Conservation (phyloP, 2,797 vertebrate genomes). For the Pangasius djambal region DNA sequence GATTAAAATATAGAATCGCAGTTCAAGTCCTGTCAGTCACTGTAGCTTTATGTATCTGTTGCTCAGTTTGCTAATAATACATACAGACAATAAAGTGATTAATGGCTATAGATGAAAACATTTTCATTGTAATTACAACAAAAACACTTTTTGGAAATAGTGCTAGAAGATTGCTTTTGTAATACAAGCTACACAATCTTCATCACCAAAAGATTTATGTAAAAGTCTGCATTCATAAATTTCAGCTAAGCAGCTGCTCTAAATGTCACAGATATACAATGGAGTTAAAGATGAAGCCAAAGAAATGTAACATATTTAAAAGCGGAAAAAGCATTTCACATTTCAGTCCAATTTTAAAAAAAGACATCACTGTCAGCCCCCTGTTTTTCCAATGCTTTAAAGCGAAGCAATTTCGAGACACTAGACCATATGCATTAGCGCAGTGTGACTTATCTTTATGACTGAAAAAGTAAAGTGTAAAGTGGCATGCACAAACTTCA, state of each 20-base stretch:
- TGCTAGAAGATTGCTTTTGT: neutral
- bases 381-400: neutral
- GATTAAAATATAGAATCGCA: neutral
- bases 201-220: neutral
- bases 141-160: neutral
- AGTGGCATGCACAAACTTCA: conserved; percentile 13
- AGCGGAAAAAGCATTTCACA: neutral
- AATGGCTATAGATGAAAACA: neutral
- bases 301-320: neutral
- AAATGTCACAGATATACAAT: neutral
- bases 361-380: neutral
- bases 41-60: neutral
- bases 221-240: neutral
- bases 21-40: neutral
- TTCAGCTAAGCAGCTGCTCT: conserved; percentile 1
- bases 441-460: conserved; percentile 17
- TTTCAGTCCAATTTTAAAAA: neutral
- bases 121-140: neutral
- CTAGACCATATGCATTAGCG: neutral
- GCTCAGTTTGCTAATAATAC: neutral
- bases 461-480: conserved; percentile 17
- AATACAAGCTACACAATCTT: neutral
- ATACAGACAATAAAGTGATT: neutral
- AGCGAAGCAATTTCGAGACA: neutral
- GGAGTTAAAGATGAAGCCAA: neutral